Percentiles rank a stretch among this genome's conserved stretches.
phyloP scores from a whole-genome alignment of 1,140 invertebrate genomes.

The Drosophila ficusphila region DNA sequence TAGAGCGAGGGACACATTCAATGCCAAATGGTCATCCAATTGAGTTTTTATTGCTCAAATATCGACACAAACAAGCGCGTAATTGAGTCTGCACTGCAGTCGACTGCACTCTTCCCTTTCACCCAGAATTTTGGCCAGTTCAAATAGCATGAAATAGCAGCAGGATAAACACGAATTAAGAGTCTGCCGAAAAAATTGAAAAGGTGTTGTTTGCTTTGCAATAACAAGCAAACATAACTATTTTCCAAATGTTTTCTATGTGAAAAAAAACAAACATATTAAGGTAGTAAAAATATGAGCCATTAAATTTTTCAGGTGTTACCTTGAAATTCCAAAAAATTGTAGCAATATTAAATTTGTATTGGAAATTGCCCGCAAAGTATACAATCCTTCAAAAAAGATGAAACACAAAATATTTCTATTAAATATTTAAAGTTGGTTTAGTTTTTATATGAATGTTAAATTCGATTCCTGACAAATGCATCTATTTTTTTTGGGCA shows the following conservation, averaged over 20 bases:
- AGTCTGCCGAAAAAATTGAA: constrained; percentile 43
- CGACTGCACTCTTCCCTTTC: not conserved
- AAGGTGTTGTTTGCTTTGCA: constrained; percentile 56
- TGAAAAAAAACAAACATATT: not conserved
- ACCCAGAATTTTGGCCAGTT: constrained; percentile 8
- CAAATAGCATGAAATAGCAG: constrained; percentile 63
- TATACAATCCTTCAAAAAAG: no score
- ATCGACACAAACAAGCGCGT: constrained; percentile 62
- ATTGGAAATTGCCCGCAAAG: no score
- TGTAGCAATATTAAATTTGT: not conserved
- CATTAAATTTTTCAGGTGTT: not conserved
- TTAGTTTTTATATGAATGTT: no score
- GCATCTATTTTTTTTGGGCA: no score
- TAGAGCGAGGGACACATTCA: not conserved
- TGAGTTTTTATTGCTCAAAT: constrained; percentile 68
- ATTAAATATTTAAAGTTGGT: no score
- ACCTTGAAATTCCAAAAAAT: not conserved
- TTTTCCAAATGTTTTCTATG: no score
- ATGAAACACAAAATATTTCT: not conserved
- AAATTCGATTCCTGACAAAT: no score
- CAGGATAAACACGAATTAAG: constrained; percentile 64
- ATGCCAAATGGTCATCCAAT: constrained; percentile 47
- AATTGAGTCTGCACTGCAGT: constrained; percentile 63
- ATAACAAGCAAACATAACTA: constrained; percentile 1
- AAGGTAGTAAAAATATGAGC: not conserved